Evolutionary conservation across 1,140 invertebrate genomes (phyloP).

Genomic region (Plutomurus gul): DNA sequence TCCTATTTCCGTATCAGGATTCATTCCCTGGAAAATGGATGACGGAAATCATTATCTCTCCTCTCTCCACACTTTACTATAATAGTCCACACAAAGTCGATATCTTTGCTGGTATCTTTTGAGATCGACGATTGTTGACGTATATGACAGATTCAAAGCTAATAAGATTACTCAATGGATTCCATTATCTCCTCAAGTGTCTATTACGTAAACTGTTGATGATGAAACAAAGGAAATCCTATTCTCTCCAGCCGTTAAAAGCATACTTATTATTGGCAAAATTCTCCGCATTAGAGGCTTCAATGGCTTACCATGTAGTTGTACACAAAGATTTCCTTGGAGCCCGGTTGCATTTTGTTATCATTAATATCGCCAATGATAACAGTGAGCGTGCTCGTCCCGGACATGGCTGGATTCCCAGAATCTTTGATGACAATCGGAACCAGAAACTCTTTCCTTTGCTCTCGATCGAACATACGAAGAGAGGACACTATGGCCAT

Average conservation of each 20-base stretch:
- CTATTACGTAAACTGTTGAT: not conserved
- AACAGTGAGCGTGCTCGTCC: slow-evolving; percentile 90
- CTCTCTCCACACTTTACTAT: no score
- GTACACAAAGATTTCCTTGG: slow-evolving; percentile 95
- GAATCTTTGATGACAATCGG: slow-evolving; percentile 92
- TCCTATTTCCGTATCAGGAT: slow-evolving; percentile 90
- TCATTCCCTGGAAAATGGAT: slow-evolving; percentile 71
- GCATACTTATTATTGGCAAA: no score
- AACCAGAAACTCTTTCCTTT: slow-evolving; percentile 91
- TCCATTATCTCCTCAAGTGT: no score
- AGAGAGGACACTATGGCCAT: slow-evolving; percentile 79
- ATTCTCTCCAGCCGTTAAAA: no score
- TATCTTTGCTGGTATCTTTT: no score
- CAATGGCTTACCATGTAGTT: slow-evolving; percentile 81
- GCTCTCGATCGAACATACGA: slow-evolving; percentile 90
- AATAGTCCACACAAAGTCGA: no score
- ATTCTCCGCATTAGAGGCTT: no score
- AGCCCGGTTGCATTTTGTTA: slow-evolving; percentile 94
- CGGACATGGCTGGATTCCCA: slow-evolving; percentile 86
- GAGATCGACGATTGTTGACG: no score
- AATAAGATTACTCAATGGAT: no score
- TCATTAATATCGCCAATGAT: slow-evolving; percentile 96
- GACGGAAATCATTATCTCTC: no score
- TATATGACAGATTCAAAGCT: no score
- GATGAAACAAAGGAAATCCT: no score